Conservation (phyloP, 2,113 vertebrate species). For the Podiceps cristatus region DNA sequence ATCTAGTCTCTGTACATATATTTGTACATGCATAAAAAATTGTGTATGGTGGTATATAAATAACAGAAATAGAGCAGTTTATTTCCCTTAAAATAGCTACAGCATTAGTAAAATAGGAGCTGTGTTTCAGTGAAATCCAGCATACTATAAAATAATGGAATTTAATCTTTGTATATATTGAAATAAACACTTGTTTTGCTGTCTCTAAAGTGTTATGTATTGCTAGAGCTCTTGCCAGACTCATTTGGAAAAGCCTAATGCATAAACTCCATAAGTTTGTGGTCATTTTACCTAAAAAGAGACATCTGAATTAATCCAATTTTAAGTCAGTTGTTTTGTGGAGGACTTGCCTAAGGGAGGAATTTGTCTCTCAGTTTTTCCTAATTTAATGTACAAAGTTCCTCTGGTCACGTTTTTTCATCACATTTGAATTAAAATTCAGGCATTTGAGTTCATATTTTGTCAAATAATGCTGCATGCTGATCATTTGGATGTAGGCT, state of each 20-base stretch:
- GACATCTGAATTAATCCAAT: not conserved
- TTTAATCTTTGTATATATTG: not conserved
- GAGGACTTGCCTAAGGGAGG: not conserved
- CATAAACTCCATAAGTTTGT: not conserved
- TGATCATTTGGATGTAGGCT: not conserved
- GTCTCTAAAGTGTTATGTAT: not conserved
- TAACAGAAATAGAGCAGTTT: not conserved
- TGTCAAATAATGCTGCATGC: not conserved
- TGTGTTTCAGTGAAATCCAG: not conserved
- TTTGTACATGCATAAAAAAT: not conserved
- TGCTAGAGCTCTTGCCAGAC: not conserved
- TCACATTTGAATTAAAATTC: not conserved
- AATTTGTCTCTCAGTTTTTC: not conserved
- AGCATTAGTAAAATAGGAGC: not conserved
- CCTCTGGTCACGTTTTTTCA: not conserved
- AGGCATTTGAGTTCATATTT: not conserved
- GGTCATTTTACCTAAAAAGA: not conserved
- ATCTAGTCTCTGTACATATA: not conserved
- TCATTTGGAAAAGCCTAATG: not conserved
- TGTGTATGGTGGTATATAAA: not conserved
- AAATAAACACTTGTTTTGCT: not conserved
- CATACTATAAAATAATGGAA: not conserved
- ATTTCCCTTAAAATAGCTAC: not conserved
- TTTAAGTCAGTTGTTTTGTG: not conserved
- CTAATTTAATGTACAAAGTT: not conserved